phyloP scores from a whole-genome alignment of 2,113 vertebrate genomes.

The Lutjanus erythropterus region DNA sequence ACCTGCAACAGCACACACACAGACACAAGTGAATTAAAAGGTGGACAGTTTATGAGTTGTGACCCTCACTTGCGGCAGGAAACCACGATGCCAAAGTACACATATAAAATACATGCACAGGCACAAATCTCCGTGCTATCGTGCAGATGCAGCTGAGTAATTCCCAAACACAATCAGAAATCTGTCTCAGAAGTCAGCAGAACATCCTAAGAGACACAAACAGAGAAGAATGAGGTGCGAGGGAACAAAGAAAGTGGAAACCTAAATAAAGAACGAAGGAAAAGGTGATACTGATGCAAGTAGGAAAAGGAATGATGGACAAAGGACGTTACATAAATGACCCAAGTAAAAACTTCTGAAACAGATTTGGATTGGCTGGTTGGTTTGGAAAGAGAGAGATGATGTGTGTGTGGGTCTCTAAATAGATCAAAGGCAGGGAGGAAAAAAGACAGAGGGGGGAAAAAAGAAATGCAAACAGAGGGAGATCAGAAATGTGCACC shows the following conservation, averaged over 20 bases:
- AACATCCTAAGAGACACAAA: neutral
- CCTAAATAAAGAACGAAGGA: neutral
- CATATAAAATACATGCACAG: constrained; percentile 50
- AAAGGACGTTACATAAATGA: neutral
- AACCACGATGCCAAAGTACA: constrained; percentile 71
- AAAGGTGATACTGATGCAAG: neutral
- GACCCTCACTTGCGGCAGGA: constrained; percentile 63
- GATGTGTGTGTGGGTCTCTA: neutral
- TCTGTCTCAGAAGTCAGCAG: constrained; percentile 1
- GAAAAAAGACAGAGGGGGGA: neutral
- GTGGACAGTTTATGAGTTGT: constrained; percentile 58
- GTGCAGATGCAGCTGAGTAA: constrained; percentile 11
- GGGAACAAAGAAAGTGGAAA: neutral
- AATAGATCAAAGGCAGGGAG: constrained; percentile 19
- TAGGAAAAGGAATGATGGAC: neutral
- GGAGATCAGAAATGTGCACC: constrained; percentile 36
- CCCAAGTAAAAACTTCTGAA: too few species aligned
- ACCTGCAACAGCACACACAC: neutral
- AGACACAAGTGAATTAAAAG: constrained; percentile 30
- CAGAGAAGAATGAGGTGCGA: neutral
- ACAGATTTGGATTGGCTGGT: neutral
- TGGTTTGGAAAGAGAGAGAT: neutral
- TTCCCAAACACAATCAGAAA: neutral
- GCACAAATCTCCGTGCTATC: constrained; percentile 36
- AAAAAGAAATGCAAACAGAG: constrained; percentile 41